phyloP scores from a whole-genome alignment of 1,140 invertebrate species.

The Delia radicum region DNA sequence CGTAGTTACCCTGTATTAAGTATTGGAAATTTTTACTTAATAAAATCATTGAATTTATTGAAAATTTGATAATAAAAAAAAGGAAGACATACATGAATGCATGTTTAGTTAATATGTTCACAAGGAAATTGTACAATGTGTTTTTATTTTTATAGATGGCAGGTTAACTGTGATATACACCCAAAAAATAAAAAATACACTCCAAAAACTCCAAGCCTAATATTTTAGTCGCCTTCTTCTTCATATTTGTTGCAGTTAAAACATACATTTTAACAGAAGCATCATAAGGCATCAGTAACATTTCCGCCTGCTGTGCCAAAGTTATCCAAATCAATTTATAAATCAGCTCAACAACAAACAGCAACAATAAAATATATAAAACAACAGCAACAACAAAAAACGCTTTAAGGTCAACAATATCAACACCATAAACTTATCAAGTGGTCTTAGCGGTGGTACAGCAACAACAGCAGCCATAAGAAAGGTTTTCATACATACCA shows the following conservation, averaged over 20 bases:
- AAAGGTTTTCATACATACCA: not conserved
- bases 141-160: not conserved
- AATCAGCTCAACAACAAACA: slow-evolving; percentile 31
- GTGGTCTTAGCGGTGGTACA: slow-evolving; percentile 1
- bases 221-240: not conserved
- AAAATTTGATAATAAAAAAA: not conserved
- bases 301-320: slow-evolving; percentile 27
- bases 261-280: slow-evolving; percentile 5
- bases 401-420: slow-evolving; percentile 53
- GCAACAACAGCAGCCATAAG: not conserved
- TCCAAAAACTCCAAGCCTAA: not conserved
- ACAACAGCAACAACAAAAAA: not conserved
- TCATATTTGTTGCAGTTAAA: too few species aligned
- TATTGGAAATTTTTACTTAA: not conserved
- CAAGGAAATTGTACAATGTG: not conserved
- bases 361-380: not conserved
- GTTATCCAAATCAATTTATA: slow-evolving; percentile 29
- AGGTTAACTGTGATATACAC: not conserved
- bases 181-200: not conserved
- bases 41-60: slow-evolving; percentile 7
- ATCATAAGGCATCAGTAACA: slow-evolving; percentile 20
- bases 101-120: slow-evolving; percentile 21
- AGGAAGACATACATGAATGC: not conserved
- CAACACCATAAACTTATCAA: slow-evolving; percentile 31
- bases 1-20: too few species aligned